These are phyloP conservation scores for Chelmon rostratus DNA, from an alignment of 2,797 vertebrate genomes.

Conservation along the genomic window DNA sequence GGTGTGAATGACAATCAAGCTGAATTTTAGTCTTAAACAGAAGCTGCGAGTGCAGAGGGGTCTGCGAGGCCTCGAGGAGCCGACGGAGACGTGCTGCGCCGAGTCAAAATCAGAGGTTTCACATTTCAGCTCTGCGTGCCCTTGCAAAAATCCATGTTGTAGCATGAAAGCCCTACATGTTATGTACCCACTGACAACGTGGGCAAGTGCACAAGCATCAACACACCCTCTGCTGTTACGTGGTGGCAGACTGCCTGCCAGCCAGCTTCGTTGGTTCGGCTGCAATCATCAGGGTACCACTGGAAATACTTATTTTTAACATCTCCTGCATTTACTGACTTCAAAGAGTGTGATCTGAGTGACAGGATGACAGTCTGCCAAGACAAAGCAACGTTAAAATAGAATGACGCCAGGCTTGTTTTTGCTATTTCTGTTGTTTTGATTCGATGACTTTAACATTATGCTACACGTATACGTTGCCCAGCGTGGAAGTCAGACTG, in stretches of 20 bases:
- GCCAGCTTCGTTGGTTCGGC: constrained; percentile 40
- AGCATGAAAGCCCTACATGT: constrained; percentile 63
- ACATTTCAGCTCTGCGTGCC: constrained; percentile 50
- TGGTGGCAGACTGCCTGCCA: constrained; percentile 53
- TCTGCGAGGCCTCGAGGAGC: constrained; percentile 48
- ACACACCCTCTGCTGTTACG: constrained; percentile 48
- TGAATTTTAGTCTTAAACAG: constrained; percentile 42
- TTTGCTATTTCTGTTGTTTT: constrained; percentile 18
- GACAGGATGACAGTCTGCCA: constrained; percentile 44
- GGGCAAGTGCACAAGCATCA: constrained; percentile 46
- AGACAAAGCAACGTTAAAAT: constrained; percentile 47
- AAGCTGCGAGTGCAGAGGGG: constrained; percentile 29
- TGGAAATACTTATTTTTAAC: constrained; percentile 51
- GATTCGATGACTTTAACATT: constrained; percentile 21
- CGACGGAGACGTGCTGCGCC: constrained; percentile 49
- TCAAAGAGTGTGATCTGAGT: constrained; percentile 52
- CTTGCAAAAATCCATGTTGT: constrained; percentile 54
- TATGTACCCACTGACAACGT: constrained; percentile 51
- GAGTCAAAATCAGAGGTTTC: constrained; percentile 58
- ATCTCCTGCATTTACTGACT: constrained; percentile 45
- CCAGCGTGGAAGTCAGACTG: not conserved
- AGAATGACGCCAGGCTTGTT: constrained; percentile 25
- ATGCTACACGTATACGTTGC: constrained; percentile 7
- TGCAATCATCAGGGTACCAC: constrained; percentile 50
- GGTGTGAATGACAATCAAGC: constrained; percentile 38